Percentiles rank a stretch among this genome's conserved stretches.
Evolutionary conservation across 2,797 vertebrate species (phyloP).

Genomic region (Lindbergichthys nudifrons): DNA sequence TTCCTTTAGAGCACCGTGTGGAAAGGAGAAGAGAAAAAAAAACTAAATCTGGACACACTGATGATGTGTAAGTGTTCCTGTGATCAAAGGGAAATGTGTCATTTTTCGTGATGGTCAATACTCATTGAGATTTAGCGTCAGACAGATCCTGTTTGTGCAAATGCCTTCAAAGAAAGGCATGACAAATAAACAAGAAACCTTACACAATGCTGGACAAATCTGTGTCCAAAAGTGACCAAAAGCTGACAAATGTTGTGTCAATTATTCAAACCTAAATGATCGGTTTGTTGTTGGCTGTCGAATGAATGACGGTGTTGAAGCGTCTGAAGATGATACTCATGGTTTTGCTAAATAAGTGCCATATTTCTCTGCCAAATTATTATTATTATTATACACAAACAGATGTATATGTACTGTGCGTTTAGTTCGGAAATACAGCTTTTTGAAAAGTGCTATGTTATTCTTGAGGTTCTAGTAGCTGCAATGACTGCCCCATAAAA

Average conservation of each 20-base stretch:
- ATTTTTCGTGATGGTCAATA: constrained; percentile 1
- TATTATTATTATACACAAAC: constrained; percentile 1
- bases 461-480: constrained; percentile 21
- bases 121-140: constrained; percentile 3
- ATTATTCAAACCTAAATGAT: constrained; percentile 19
- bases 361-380: constrained; percentile 27
- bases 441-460: constrained; percentile 17
- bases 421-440: constrained; percentile 13
- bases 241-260: constrained; percentile 21
- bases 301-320: constrained; percentile 15
- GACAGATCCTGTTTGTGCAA: neutral
- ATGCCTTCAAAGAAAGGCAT: constrained; percentile 5
- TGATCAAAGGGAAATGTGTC: neutral
- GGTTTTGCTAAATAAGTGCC: constrained; percentile 19
- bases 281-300: constrained; percentile 5
- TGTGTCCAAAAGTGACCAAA: constrained; percentile 3
- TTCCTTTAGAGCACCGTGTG: constrained; percentile 13
- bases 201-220: neutral
- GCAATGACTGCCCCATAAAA: constrained; percentile 21
- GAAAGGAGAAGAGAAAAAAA: neutral
- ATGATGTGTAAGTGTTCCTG: constrained; percentile 15
- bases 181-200: neutral
- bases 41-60: constrained; percentile 17
- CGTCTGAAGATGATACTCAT: constrained; percentile 14
- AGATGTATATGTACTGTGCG: constrained; percentile 3